Conservation (phyloP, 2,797 vertebrate species). For the Manis javanica region DNA sequence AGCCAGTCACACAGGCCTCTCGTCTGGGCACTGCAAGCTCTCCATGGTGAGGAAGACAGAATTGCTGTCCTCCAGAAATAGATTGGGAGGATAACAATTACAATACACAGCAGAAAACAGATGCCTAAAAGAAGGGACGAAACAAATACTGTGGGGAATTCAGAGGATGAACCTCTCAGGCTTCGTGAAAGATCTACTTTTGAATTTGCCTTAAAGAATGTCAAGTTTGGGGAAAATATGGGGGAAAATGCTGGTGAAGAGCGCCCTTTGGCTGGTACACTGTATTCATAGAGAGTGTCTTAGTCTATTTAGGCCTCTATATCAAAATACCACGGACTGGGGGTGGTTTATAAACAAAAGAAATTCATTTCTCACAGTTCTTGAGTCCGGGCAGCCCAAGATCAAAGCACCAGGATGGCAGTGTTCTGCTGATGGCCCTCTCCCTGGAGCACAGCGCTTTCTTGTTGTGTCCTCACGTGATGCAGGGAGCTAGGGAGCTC, state of each 20-base stretch:
- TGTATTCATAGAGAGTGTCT: not conserved
- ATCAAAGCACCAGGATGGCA: no score
- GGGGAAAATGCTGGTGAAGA: not conserved
- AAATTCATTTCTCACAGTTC: not conserved
- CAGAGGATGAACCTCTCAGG: not conserved
- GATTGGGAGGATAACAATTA: not conserved
- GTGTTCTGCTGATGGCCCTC: not conserved
- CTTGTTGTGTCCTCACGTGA: rapidly evolving
- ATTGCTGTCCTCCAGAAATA: not conserved
- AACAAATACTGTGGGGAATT: not conserved
- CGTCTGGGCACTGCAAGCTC: not conserved
- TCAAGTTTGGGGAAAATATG: not conserved
- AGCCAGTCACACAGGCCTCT: not conserved
- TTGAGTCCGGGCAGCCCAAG: not conserved
- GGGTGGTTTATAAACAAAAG: not conserved
- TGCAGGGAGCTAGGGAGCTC: not conserved
- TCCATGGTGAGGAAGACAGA: not conserved
- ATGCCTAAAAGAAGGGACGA: not conserved
- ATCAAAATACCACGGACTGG: not conserved
- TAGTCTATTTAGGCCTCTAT: not conserved
- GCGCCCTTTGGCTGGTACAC: not conserved
- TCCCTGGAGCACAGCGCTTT: not conserved
- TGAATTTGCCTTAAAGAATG: not conserved
- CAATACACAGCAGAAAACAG: not conserved
- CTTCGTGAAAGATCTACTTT: not conserved